Percentiles rank a stretch among this genome's conserved stretches.
phyloP scores from a whole-genome alignment of 2,888 invertebrate species.

The Chouioia cunea region DNA sequence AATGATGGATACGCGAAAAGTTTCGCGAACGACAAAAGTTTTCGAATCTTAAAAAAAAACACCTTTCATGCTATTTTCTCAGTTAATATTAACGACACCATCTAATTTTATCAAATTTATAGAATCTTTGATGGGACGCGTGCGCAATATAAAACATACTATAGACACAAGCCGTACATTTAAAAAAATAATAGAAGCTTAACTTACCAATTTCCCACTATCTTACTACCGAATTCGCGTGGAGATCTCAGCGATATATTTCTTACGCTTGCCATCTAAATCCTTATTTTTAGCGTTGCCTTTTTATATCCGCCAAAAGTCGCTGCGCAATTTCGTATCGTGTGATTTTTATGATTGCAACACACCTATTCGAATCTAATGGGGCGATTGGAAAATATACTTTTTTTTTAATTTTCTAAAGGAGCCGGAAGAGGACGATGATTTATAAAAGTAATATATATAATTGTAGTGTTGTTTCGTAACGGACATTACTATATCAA shows the following conservation, averaged over 20 bases:
- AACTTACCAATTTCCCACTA: too few relatives aligned
- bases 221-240: conserved; percentile 17
- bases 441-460: too few relatives aligned
- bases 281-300: conserved; percentile 27
- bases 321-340: too few relatives aligned
- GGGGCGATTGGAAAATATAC: too few relatives aligned
- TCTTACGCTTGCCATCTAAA: conserved; percentile 15
- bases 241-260: neutral
- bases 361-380: too few relatives aligned
- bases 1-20: conserved; percentile 19
- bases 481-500: too few relatives aligned
- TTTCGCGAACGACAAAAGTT: conserved; percentile 12
- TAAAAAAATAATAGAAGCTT: neutral
- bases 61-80: neutral
- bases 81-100: neutral
- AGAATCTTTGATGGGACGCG: too few relatives aligned
- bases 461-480: too few relatives aligned
- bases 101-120: neutral
- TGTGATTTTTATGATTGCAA: too few relatives aligned
- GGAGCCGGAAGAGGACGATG: too few relatives aligned
- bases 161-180: neutral
- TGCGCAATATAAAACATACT: neutral
- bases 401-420: too few relatives aligned
- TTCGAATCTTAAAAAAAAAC: neutral
- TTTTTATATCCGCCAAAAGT: conserved; percentile 8